Evolutionary conservation across 2,888 invertebrate species (phyloP).

Genomic region (Ametastegia equiseti): DNA sequence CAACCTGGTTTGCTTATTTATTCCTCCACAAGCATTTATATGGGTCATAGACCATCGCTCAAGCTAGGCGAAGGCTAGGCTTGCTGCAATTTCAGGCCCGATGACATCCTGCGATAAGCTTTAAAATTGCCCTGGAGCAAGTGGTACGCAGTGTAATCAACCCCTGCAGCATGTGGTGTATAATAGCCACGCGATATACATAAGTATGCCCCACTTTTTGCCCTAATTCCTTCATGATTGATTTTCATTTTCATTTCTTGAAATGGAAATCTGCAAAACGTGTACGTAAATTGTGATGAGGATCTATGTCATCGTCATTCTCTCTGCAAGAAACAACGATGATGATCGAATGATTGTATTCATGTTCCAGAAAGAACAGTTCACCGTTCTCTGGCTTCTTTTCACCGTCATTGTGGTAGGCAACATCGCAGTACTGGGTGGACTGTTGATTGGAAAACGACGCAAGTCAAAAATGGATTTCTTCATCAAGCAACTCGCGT

Average conservation of each 20-base stretch:
- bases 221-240: neutral
- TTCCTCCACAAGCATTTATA: neutral
- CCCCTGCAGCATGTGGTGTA: slow-evolving; percentile 13
- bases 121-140: slow-evolving; percentile 9
- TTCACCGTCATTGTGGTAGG: slow-evolving; percentile 92
- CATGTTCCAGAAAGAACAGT: slow-evolving; percentile 88
- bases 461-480: slow-evolving; percentile 96
- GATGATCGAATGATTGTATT: too few relatives aligned
- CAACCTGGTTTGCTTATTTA: neutral
- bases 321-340: too few relatives aligned
- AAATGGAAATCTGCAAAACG: too few relatives aligned
- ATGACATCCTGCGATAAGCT: slow-evolving; percentile 27
- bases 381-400: slow-evolving; percentile 91
- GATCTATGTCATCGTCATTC: too few relatives aligned
- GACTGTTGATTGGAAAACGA: slow-evolving; percentile 88
- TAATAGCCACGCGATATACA: neutral
- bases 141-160: neutral
- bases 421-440: slow-evolving; percentile 91
- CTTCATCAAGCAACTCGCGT: slow-evolving; percentile 94
- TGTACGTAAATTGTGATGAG: too few relatives aligned
- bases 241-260: neutral
- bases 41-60: slow-evolving; percentile 5
- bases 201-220: neutral
- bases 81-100: slow-evolving; percentile 8
- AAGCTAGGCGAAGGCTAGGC: neutral